phyloP scores from a whole-genome alignment of 2,888 invertebrate species.

The Xanthia togata region DNA sequence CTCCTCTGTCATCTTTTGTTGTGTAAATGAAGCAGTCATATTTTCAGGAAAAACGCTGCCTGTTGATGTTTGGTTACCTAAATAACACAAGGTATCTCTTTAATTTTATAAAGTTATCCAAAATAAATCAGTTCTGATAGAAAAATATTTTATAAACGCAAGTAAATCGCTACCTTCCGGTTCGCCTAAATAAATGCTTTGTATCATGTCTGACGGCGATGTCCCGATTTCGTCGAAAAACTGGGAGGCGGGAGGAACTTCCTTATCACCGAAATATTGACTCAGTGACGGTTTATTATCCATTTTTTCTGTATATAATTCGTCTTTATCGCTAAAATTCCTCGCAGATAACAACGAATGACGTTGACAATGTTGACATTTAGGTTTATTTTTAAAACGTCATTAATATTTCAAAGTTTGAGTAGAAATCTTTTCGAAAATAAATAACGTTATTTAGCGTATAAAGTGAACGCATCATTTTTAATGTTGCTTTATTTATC shows the following conservation, averaged over 20 bases:
- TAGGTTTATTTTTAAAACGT: background rate
- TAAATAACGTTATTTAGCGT: too few relatives aligned
- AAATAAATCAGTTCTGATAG: background rate
- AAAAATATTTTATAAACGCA: slow-evolving; percentile 30
- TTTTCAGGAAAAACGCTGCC: slow-evolving; percentile 76
- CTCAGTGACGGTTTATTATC: slow-evolving; percentile 89
- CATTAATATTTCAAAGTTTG: background rate
- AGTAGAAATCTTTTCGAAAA: background rate
- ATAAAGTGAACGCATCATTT: slow-evolving; percentile 6
- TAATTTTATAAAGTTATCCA: background rate
- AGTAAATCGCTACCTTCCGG: slow-evolving; percentile 75
- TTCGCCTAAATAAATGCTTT: slow-evolving; percentile 87
- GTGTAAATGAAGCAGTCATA: slow-evolving; percentile 79
- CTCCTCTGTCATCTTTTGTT: slow-evolving; percentile 77
- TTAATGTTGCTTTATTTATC: slow-evolving; percentile 11
- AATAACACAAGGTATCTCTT: slow-evolving; percentile 39
- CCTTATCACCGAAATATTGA: slow-evolving; percentile 89
- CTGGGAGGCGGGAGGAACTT: slow-evolving; percentile 85
- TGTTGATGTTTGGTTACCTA: slow-evolving; percentile 72
- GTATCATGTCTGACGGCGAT: slow-evolving; percentile 87
- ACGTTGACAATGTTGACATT: slow-evolving; percentile 35
- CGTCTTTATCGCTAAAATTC: slow-evolving; percentile 39
- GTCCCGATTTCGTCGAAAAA: slow-evolving; percentile 89
- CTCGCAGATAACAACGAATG: slow-evolving; percentile 42
- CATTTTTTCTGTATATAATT: slow-evolving; percentile 73